Evolutionary conservation across 2,888 invertebrate genomes (phyloP).

Genomic region (Endotricha flammealis): DNA sequence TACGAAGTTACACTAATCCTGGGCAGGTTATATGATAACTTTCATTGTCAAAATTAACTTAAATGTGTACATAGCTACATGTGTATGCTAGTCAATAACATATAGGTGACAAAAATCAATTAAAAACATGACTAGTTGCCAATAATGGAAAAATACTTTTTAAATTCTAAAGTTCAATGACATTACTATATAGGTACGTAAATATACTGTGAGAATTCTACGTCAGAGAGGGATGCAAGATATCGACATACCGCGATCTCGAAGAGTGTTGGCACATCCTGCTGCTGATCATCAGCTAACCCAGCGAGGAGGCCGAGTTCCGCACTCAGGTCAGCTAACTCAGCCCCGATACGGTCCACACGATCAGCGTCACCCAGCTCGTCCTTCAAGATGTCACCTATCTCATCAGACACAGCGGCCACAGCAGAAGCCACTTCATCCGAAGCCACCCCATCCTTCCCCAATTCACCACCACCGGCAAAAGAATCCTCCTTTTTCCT

Average conservation of each 20-base stretch:
- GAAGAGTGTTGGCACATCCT: constrained; percentile 63
- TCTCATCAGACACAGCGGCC: constrained; percentile 67
- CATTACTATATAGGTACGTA: constrained; percentile 6
- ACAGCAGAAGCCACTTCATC: constrained; percentile 67
- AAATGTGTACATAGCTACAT: no score
- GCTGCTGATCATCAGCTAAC: constrained; percentile 58
- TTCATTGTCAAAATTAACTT: no score
- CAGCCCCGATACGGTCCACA: constrained; percentile 64
- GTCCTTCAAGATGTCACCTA: constrained; percentile 69
- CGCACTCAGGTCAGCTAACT: constrained; percentile 64
- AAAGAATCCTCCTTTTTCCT: constrained; percentile 49
- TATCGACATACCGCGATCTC: constrained; percentile 69
- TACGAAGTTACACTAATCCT: no score
- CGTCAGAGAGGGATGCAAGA: constrained; percentile 16
- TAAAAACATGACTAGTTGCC: constrained; percentile 10
- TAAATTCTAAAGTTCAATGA: constrained; percentile 15
- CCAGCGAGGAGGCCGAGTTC: constrained; percentile 67
- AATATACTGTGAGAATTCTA: constrained; percentile 21
- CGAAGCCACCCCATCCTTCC: constrained; percentile 48
- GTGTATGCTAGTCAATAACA: no score
- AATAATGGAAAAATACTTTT: constrained; percentile 4
- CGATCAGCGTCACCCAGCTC: constrained; percentile 64
- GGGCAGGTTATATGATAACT: no score
- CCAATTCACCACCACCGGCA: constrained; percentile 49
- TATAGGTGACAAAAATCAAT: constrained; percentile 20